These are phyloP conservation scores for Leptinotarsa undecemlineata DNA, from an alignment of 1,140 invertebrate species.

Conservation along the genomic window DNA sequence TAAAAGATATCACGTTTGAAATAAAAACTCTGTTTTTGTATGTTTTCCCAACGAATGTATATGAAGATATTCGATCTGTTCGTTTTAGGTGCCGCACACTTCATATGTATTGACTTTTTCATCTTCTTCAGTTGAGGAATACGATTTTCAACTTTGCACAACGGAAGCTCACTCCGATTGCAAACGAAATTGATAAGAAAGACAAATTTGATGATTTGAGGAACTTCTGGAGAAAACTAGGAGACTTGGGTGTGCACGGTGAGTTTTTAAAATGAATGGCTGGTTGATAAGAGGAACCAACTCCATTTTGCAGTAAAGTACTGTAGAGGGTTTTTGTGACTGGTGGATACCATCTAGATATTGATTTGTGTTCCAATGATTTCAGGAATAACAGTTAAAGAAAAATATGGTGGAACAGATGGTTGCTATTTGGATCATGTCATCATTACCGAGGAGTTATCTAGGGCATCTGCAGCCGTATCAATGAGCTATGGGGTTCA, in stretches of 20 bases:
- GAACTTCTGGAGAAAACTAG: constrained; percentile 90
- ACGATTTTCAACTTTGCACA: constrained; percentile 90
- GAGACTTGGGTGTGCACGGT: constrained; percentile 76
- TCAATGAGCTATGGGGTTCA: constrained; percentile 95
- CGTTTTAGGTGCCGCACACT: too few relatives aligned
- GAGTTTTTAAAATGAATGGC: neutral
- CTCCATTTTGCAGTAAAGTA: too few relatives aligned
- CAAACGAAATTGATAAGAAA: constrained; percentile 85
- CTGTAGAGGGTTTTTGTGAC: too few relatives aligned
- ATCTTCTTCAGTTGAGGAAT: constrained; percentile 64
- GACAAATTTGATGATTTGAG: constrained; percentile 80
- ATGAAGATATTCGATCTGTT: too few relatives aligned
- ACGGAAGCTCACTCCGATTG: constrained; percentile 93
- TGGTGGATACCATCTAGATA: too few relatives aligned
- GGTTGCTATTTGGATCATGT: constrained; percentile 90
- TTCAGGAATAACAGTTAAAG: constrained; percentile 80
- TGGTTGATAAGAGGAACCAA: too few relatives aligned
- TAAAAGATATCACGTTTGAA: too few relatives aligned
- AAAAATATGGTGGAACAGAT: constrained; percentile 90
- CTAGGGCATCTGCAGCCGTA: constrained; percentile 80
- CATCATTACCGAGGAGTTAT: constrained; percentile 94
- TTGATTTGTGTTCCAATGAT: neutral
- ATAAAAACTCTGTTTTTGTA: too few relatives aligned
- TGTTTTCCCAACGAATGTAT: too few relatives aligned
- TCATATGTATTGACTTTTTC: too few relatives aligned